Base-by-base conservation (phyloP, 2,113 vertebrate species). In the Solea senegalensis region DNA sequence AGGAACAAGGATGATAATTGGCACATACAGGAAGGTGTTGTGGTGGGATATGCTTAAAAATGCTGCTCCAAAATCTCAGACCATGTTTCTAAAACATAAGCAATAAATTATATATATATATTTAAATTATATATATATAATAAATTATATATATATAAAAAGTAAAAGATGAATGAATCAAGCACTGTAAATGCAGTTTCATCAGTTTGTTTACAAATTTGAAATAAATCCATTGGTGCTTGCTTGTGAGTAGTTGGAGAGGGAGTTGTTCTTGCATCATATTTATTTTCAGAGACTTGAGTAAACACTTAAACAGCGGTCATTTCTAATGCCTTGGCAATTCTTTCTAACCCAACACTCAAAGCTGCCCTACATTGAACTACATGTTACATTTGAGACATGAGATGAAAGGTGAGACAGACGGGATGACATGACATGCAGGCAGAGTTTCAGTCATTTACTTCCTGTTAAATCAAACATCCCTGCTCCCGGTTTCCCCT, bases 401-500 rank as follows among this genome's bases (percentile, higher is more conserved):
- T 15, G 27, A 58, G 52, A 50, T 62, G 68, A 72, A 66, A 82
- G 69, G 11, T 14, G 51, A 80, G 45, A 26, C 0, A 7, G 8
- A 34, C 12, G 2, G 15, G 74, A 10, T 0, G 3, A 60, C 41
- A 10, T 0, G 3, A 60, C 41, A 5, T n/a, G 10, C 27, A 26
- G 51, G 44, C 62, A 53, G 65, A 60, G 27, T 62, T 78, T 56
- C 26, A 75, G 43, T 14, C 16, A 28, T 79, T 82, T 75, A 69
- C 66, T 50, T 82, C 44, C 63, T 68, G 63, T 78, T 67, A 49
- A 61, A 44, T 82, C 76, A 66, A 82, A 62, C 87, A 72, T 86
- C 85, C 83, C 76, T 70, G 45, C 57, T 76, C 52, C 71, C 44
- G 52, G 49, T 40, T 58, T 65, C 50, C 16, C 14, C 45, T 60